Conservation (phyloP, 2,113 vertebrate genomes). For the Actenoides hombroni region DNA sequence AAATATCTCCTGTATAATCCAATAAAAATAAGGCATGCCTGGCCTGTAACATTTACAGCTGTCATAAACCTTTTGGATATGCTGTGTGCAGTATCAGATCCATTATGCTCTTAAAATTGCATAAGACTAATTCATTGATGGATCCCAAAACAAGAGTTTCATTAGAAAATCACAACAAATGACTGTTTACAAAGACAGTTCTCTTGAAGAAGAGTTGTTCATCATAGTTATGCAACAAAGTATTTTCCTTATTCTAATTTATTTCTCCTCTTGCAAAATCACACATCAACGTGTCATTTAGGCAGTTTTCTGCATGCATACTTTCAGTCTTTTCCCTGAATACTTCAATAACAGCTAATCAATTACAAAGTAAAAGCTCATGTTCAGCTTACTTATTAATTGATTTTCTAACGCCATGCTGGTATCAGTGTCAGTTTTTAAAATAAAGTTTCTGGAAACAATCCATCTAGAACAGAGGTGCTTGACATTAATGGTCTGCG, state of each 20-base stretch:
- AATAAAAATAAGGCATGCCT: not conserved
- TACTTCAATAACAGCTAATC: not conserved
- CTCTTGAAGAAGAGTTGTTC: not conserved
- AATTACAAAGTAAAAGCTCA: not conserved
- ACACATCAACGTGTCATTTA: not conserved
- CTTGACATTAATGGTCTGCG: not conserved
- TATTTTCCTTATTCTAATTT: not conserved
- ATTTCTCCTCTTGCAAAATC: not conserved
- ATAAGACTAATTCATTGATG: not conserved
- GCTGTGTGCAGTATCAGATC: not conserved
- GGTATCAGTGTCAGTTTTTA: not conserved
- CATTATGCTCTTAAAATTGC: not conserved
- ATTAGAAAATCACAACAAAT: not conserved
- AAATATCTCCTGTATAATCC: not conserved
- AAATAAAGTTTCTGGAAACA: conserved; percentile 4
- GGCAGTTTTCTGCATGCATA: not conserved
- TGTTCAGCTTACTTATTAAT: not conserved
- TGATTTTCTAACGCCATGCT: not conserved
- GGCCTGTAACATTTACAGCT: not conserved
- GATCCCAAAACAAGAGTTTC: not conserved
- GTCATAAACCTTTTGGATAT: not conserved
- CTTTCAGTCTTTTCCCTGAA: not conserved
- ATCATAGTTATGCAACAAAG: not conserved
- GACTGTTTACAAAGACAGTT: not conserved
- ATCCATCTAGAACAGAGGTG: not conserved